Evolutionary conservation across 2,888 invertebrate species (phyloP).

Genomic region (Selenia dentaria): DNA sequence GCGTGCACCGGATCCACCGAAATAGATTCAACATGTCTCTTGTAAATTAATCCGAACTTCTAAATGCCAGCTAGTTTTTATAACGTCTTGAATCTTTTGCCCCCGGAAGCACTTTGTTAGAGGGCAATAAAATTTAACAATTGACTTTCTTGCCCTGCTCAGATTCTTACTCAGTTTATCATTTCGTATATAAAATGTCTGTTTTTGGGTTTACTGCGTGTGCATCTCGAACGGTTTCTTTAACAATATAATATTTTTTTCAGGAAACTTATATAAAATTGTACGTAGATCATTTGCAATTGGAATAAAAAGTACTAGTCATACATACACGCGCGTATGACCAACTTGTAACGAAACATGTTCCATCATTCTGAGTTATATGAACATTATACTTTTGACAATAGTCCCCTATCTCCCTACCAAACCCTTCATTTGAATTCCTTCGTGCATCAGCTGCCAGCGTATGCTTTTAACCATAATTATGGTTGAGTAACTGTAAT

Average conservation of each 20-base stretch:
- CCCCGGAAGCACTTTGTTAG: constrained; percentile 54
- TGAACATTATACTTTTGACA: constrained; percentile 13
- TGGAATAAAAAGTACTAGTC: too few species aligned
- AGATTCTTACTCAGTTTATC: constrained; percentile 7
- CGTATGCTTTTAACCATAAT: constrained; percentile 46
- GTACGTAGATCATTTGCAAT: too few species aligned
- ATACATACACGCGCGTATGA: too few species aligned
- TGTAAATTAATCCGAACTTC: constrained; percentile 23
- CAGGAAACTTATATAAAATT: too few species aligned
- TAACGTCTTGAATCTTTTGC: constrained; percentile 40
- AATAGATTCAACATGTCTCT: constrained; percentile 29
- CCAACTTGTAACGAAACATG: too few species aligned
- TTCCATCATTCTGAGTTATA: constrained; percentile 12
- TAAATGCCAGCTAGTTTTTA: constrained; percentile 37
- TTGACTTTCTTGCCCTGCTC: constrained; percentile 15
- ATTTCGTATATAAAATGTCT: constrained; percentile 7
- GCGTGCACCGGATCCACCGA: constrained; percentile 24
- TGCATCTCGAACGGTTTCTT: neutral
- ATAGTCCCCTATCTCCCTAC: constrained; percentile 27
- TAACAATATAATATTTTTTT: too few species aligned
- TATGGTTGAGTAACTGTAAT: constrained; percentile 32
- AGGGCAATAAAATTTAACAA: constrained; percentile 48
- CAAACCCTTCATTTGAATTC: constrained; percentile 32
- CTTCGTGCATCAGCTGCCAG: constrained; percentile 31
- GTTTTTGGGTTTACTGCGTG: neutral